These are phyloP conservation scores for Rutilus rutilus DNA, from an alignment of 2,113 vertebrate species.

Conservation along the genomic window DNA sequence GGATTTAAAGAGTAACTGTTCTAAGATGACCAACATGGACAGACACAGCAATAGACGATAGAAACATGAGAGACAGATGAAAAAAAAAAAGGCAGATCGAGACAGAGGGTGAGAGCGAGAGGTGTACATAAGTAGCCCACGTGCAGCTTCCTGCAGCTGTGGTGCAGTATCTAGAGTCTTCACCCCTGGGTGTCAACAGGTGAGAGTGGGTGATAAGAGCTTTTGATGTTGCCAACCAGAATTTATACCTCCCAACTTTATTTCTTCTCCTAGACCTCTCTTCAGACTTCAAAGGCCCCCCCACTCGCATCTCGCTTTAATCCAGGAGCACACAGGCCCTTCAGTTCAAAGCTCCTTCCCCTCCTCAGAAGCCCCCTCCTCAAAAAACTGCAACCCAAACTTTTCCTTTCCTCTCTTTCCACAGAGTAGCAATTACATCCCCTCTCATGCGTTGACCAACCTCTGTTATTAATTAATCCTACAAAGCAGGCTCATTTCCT, in stretches of 20 bases:
- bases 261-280: conserved; percentile 91
- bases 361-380: conserved; percentile 85
- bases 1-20: not conserved
- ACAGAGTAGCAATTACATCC: conserved; percentile 97
- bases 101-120: conserved; percentile 38
- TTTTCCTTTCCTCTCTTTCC: conserved; percentile 80
- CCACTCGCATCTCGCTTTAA: conserved; percentile 91
- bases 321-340: conserved; percentile 91
- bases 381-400: conserved; percentile 84
- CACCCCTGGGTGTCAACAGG: conserved; percentile 83
- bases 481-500: conserved; percentile 98
- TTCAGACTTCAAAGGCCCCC: conserved; percentile 93
- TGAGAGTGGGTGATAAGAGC: conserved; percentile 82
- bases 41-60: not conserved
- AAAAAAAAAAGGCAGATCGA: conserved; percentile 19
- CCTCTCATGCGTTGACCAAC: conserved; percentile 86
- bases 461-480: conserved; percentile 99
- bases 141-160: conserved; percentile 44
- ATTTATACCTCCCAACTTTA: conserved; percentile 90
- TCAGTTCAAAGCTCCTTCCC: conserved; percentile 95
- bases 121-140: conserved; percentile 45
- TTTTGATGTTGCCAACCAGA: conserved; percentile 92
- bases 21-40: not conserved
- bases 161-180: conserved; percentile 68
- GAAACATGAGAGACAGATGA: not conserved